Evolutionary conservation across 2,113 vertebrate genomes (phyloP).

Genomic region (Lampris megalopsis): DNA sequence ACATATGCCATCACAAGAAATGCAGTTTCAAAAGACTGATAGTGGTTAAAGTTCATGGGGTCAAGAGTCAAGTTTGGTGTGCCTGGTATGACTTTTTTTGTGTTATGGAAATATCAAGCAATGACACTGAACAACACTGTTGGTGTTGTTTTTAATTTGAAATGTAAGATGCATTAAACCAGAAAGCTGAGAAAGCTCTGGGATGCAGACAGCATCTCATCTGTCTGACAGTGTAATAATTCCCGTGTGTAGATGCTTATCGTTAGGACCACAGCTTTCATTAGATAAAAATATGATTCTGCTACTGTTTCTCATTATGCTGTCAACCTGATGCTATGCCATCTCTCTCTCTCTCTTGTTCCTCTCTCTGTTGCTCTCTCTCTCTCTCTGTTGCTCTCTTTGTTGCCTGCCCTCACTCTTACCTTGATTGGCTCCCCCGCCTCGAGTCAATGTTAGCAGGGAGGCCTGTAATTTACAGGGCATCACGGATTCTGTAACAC

Average conservation of each 20-base stretch:
- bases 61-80: no score
- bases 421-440: neutral
- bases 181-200: neutral
- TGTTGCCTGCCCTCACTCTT: neutral
- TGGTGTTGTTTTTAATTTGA: neutral
- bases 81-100: no score
- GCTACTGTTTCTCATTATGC: slow-evolving; percentile 21
- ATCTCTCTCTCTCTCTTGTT: neutral
- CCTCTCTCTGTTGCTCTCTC: slow-evolving; percentile 25
- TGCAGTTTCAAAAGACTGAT: no score
- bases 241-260: slow-evolving; percentile 34
- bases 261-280: slow-evolving; percentile 28
- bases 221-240: slow-evolving; percentile 25
- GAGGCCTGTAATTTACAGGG: slow-evolving; percentile 33
- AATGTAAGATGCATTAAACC: neutral
- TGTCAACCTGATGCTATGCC: slow-evolving; percentile 14
- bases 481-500: slow-evolving; percentile 32
- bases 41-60: no score
- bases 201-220: slow-evolving; percentile 5
- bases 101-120: neutral
- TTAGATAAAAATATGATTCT: slow-evolving; percentile 30
- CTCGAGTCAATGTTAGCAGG: neutral
- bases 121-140: slow-evolving; percentile 6
- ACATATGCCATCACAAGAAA: no score
- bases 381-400: neutral